Base-by-base conservation (phyloP, 2,888 invertebrate species). In the Stenchaetothrips biformis region DNA sequence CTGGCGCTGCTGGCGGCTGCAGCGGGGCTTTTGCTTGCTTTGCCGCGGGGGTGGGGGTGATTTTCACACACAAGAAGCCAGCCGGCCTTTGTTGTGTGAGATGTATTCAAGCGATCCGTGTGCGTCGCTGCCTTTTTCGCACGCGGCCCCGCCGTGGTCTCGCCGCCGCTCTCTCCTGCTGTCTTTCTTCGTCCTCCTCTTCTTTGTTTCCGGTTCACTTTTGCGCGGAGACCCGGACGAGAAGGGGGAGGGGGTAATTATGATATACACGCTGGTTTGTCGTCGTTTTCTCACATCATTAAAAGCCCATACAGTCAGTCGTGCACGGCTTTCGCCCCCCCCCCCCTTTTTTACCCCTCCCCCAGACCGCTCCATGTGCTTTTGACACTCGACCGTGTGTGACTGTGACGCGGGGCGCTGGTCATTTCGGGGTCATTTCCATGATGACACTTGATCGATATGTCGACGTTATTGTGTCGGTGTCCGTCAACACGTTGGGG, bases 281-380 rank as follows among this genome's bases (percentile, higher is more conserved):
- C 67, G 67, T 74, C 67, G 25, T 74, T 74, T 74, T 74, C 67
- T 74, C 67, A 74, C 67, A 74, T 74, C 67, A 74, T 74, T 74
- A 74, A 21, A 21, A 7, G 67, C 7, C 21, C 25, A 25, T 21
- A 2, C 7, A 11, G 67, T 25, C 16, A 18, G 53, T 13, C 21
- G 21, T 21, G 67, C 59, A 37, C 37, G 7, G 59, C 59, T 59
- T 59, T 59, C 18, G 18, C 16, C 53, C 53, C 53, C 53, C 53
- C 53, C 53, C 53, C 53, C 53, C 6, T 53, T 49, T 11, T 49
- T 11, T 49, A n/a, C 37, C 37, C 37, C 37, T 4, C 37, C 37
- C 37, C 37, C 37, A 2, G 37, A 1, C 37, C 37, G 37, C 37
- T 1, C 37, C 37, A 2, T 4, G 37, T 37, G 37, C 37, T 37